Evolutionary conservation across 2,888 invertebrate species (phyloP), one percentile per base, ranked within the genome.

Genomic region (Lasioglossum zephyrum): DNA sequence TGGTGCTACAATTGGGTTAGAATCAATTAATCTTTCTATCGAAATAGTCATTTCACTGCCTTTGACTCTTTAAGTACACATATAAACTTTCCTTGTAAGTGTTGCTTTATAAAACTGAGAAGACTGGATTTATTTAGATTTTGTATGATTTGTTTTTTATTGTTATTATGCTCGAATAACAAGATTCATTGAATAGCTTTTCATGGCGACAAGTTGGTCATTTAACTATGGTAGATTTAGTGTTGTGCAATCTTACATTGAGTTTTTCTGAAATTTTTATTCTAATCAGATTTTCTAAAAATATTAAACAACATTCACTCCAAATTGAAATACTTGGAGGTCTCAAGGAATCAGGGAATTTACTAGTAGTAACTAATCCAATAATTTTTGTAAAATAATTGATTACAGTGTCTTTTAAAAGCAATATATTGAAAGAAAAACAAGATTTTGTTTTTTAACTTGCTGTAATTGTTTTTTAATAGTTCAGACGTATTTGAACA

Each of bases 1-100:
- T 92, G 96, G 96, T 22, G 96, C 97, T 66, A 96, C 97, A 91
- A 96, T 97, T 93, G 97, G 97, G 97, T 97, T 94, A 95, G 95
- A 83, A 22, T 1, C 3, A 77, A 47, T 26, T 0, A 53, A 63
- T 11, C 60, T 13, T 70, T 36, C 72, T 41, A n/a, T 41, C 47
- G 77, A 47, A 53, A 69, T 36, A 39, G 9, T 36, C 11, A 57
- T 1, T 41, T 57, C 44, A 47, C 18, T n/a, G 13, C 13, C 60
- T 31, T 18, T 73, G 57, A 31, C 39, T 77, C 39, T 73, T 73
- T 41, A 31, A 73, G 39, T 39, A 57, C 60, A 2, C 13, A n/a
- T 8, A 63, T 1, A 60, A 9, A 4, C n/a, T n/a, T 60, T 26
- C n/a, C 47, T 47, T 47, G 16, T 49, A 5, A 22, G 22, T 22